phyloP scores from a whole-genome alignment of 2,888 invertebrate genomes.

The Drosophila testacea region DNA sequence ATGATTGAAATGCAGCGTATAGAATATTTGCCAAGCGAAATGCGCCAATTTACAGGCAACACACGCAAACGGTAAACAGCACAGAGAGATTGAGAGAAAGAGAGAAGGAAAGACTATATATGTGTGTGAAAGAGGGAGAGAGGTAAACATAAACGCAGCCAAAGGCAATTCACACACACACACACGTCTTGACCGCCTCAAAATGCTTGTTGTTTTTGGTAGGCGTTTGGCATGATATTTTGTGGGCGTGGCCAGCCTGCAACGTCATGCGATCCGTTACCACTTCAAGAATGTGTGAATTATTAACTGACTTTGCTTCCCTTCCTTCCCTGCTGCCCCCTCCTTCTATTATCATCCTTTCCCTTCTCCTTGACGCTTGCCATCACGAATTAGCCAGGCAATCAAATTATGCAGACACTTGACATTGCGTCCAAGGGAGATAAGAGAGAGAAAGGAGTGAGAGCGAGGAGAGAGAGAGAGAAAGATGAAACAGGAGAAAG shows the following conservation, averaged over 20 bases:
- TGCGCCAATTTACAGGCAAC: slow-evolving; percentile 65
- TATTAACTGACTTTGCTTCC: slow-evolving; percentile 46
- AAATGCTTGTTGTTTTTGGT: slow-evolving; percentile 4
- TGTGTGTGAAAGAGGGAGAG: background rate
- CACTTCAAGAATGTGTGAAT: slow-evolving; percentile 58
- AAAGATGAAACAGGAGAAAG: too few species aligned
- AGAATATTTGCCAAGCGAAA: slow-evolving; percentile 58
- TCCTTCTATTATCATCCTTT: background rate
- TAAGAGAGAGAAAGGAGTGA: background rate
- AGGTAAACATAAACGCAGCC: slow-evolving; percentile 13
- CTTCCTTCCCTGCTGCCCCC: background rate
- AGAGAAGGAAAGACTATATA: background rate
- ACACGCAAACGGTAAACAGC: slow-evolving; percentile 55
- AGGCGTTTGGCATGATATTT: slow-evolving; percentile 29
- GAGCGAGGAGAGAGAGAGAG: background rate
- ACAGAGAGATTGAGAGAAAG: slow-evolving; percentile 9
- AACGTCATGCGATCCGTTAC: slow-evolving; percentile 37
- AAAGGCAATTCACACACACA: slow-evolving; percentile 13
- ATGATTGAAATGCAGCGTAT: slow-evolving; percentile 69
- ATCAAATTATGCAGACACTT: slow-evolving; percentile 68
- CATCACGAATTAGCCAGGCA: slow-evolving; percentile 59
- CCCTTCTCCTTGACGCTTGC: background rate
- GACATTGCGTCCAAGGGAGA: slow-evolving; percentile 40
- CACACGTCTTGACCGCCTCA: slow-evolving; percentile 45
- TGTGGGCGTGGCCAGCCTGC: slow-evolving; percentile 39